These are phyloP conservation scores for Alitta virens DNA, from an alignment of 2,888 invertebrate genomes.

Conservation along the genomic window DNA sequence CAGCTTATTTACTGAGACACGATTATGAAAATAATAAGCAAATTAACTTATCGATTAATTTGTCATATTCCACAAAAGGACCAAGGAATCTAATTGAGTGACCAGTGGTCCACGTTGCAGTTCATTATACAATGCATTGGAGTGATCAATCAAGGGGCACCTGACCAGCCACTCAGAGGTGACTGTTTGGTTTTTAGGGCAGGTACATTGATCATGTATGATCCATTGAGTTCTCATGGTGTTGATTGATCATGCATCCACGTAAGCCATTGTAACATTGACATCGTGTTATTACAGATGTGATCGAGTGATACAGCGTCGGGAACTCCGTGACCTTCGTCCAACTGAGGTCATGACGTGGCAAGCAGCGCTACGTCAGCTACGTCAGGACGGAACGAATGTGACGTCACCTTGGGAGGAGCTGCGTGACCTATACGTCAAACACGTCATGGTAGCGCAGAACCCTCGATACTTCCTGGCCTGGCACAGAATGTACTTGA, in stretches of 20 bases:
- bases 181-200: too few species aligned
- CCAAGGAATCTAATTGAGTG: too few species aligned
- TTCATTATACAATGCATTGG: too few species aligned
- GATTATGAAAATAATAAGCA: too few species aligned
- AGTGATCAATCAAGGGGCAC: too few species aligned
- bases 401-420: constrained; percentile 44
- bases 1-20: too few species aligned
- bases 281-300: constrained; percentile 27
- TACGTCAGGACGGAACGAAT: constrained; percentile 35
- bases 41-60: too few species aligned
- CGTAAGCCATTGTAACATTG: background rate
- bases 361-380: constrained; percentile 42
- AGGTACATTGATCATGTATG: too few species aligned
- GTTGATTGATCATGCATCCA: background rate
- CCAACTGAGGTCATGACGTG: constrained; percentile 39
- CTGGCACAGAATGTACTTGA: constrained; percentile 50
- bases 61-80: too few species aligned
- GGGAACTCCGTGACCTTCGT: constrained; percentile 49
- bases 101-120: too few species aligned
- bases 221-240: too few species aligned
- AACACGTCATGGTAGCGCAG: constrained; percentile 43
- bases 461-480: constrained; percentile 45
- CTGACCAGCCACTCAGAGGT: too few species aligned
- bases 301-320: constrained; percentile 32
- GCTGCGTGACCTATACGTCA: constrained; percentile 41